Percentiles rank a stretch among this genome's conserved stretches.
phyloP scores from a whole-genome alignment of 2,797 vertebrate species.

The Chrosomus eos region DNA sequence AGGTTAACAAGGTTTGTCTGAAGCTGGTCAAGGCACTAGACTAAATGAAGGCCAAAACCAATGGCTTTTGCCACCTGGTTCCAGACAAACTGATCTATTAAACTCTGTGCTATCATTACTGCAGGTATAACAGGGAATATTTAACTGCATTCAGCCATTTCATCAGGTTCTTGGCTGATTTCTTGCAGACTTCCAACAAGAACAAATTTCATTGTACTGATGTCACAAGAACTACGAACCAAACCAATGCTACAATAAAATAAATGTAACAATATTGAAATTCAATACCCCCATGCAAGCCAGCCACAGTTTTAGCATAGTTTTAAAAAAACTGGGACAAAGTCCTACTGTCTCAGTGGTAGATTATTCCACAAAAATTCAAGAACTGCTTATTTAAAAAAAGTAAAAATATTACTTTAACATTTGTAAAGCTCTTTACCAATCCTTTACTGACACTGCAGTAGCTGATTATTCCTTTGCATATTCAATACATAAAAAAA shows the following conservation, averaged over 20 bases:
- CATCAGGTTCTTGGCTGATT: background rate
- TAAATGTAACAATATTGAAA: background rate
- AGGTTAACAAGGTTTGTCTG: background rate
- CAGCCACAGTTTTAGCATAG: background rate
- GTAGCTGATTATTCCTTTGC: constrained; percentile 55
- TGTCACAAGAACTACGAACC: background rate
- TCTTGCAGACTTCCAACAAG: background rate
- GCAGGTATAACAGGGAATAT: background rate
- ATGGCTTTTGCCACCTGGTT: background rate
- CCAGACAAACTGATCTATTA: background rate
- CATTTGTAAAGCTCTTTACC: constrained; percentile 40
- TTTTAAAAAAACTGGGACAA: background rate
- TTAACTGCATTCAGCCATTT: background rate
- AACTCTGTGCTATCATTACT: background rate
- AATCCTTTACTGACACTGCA: constrained; percentile 38
- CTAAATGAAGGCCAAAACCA: background rate
- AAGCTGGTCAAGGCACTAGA: background rate
- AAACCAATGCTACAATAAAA: background rate
- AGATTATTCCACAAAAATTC: background rate
- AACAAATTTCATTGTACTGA: background rate
- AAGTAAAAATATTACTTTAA: constrained; percentile 8
- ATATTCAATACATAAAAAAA: constrained; percentile 39
- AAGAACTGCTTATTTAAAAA: background rate
- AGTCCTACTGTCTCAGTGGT: background rate
- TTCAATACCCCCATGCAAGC: background rate